These are phyloP conservation scores for Alosa alosa DNA, from an alignment of 2,113 vertebrate species.

Conservation along the genomic window DNA sequence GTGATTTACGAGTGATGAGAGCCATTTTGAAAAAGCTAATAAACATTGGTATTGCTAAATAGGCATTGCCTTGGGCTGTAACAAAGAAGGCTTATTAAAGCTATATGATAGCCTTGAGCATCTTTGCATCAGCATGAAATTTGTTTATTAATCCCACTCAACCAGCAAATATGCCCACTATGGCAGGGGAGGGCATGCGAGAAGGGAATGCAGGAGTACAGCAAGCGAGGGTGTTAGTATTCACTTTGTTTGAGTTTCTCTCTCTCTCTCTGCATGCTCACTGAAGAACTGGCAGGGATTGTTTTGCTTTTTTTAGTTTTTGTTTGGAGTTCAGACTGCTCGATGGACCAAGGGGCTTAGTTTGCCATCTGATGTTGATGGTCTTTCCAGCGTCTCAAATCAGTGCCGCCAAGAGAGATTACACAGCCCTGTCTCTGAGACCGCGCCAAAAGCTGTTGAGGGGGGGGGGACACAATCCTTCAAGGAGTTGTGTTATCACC, in stretches of 20 bases:
- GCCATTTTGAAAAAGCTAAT: neutral
- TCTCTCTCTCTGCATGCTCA: neutral
- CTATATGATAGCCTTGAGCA: neutral
- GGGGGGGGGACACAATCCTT: neutral
- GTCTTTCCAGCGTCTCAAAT: constrained; percentile 33
- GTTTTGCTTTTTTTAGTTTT: neutral
- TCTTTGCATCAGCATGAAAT: neutral
- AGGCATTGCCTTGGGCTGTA: neutral
- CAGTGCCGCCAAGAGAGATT: constrained; percentile 5
- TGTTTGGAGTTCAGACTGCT: neutral
- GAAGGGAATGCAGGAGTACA: neutral
- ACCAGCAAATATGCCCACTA: neutral
- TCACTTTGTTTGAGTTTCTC: neutral
- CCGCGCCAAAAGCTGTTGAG: neutral
- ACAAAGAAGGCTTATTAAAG: neutral
- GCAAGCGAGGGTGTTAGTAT: neutral
- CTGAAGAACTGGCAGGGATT: neutral
- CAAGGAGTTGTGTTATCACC: neutral
- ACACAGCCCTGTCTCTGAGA: neutral
- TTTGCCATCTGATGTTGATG: constrained; percentile 51
- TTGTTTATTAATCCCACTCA: neutral
- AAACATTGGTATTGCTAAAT: neutral
- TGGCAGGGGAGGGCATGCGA: neutral
- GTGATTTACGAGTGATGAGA: neutral
- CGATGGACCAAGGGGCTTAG: neutral